phyloP scores from a whole-genome alignment of 30 jellyfish, hydroid and myxozoan species.

The Cassiopea xamachana region DNA sequence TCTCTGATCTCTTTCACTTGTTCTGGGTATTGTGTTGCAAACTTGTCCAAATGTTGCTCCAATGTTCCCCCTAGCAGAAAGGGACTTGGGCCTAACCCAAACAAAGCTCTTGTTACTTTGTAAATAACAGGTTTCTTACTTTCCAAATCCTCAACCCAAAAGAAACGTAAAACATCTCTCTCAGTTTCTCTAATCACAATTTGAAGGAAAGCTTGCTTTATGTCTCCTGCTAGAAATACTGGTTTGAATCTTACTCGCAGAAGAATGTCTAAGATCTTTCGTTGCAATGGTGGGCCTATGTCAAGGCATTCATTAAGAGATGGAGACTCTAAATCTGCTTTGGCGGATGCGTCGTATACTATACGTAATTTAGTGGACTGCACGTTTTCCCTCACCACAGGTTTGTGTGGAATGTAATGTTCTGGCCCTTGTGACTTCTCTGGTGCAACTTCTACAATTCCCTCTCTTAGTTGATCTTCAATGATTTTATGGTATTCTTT shows the following conservation, averaged over 20 bases:
- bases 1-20: constrained; percentile 34
- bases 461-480: constrained; percentile 63
- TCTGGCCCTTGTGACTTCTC: constrained; percentile 48
- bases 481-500: constrained; percentile 58
- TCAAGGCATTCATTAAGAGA: constrained; percentile 17
- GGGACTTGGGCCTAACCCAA: constrained; percentile 69
- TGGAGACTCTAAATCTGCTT: constrained; percentile 27
- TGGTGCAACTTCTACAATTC: constrained; percentile 77
- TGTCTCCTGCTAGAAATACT: constrained; percentile 72
- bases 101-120: constrained; percentile 70
- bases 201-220: constrained; percentile 82
- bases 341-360: constrained; percentile 81
- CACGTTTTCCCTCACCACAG: constrained; percentile 73
- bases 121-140: neutral
- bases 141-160: constrained; percentile 54
- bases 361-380: constrained; percentile 72
- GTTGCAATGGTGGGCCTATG: no score
- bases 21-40: constrained; percentile 9
- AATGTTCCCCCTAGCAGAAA: constrained; percentile 66
- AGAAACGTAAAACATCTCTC: constrained; percentile 65
- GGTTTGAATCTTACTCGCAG: constrained; percentile 66
- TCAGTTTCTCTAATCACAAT: constrained; percentile 55
- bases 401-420: constrained; percentile 77
- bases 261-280: constrained; percentile 45
- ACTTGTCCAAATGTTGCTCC: constrained; percentile 55